Evolutionary conservation across 2,113 vertebrate species (phyloP).

Genomic region (Sphaerodactylus townsendi): DNA sequence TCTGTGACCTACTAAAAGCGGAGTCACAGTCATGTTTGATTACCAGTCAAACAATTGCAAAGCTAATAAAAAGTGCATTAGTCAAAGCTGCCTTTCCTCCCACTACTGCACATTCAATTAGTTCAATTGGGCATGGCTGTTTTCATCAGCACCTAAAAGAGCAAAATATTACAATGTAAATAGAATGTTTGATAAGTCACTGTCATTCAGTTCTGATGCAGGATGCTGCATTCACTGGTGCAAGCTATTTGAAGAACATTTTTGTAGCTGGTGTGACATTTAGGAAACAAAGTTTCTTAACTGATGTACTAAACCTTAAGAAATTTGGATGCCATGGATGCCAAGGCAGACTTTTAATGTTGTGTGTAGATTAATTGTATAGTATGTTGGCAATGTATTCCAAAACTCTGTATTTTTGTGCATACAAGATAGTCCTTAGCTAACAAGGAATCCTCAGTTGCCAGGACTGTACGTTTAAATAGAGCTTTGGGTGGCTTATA

Average conservation of each 20-base stretch:
- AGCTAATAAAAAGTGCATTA: conserved; percentile 27
- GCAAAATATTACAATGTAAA: neutral
- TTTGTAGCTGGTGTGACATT: too few species aligned
- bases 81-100: neutral
- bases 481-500: too few species aligned
- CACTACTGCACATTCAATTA: conserved; percentile 29
- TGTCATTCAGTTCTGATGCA: neutral
- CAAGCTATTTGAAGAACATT: neutral
- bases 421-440: too few species aligned
- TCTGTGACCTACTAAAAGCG: neutral
- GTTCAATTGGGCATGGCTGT: conserved; percentile 3
- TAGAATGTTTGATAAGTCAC: neutral
- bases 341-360: too few species aligned
- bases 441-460: too few species aligned
- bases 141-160: neutral
- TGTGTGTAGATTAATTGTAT: too few species aligned
- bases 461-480: too few species aligned
- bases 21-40: conserved; percentile 26
- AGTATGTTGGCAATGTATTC: too few species aligned
- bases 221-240: neutral
- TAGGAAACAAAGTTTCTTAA: too few species aligned
- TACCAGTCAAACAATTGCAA: conserved; percentile 20
- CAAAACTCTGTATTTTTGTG: too few species aligned
- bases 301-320: too few species aligned
- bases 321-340: too few species aligned